Evolutionary conservation across 2,888 invertebrate species (phyloP), one percentile per base, ranked within the genome.

Genomic region (Serripes groenlandicus): DNA sequence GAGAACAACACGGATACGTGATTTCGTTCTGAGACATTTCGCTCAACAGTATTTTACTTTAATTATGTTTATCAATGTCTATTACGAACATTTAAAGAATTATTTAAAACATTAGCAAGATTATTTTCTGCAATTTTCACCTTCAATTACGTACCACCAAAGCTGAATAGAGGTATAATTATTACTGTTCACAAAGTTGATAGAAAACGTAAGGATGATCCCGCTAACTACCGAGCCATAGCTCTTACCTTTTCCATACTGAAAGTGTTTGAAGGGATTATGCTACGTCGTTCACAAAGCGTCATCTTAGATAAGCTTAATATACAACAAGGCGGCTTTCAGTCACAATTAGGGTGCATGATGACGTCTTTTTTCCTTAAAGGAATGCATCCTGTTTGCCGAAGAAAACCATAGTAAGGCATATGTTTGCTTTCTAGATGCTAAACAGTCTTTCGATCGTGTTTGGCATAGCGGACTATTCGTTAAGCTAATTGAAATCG

Each of bases 401-500:
- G 5, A 11, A 4, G 68, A 68, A 37, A 37, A 37, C 18, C 0
- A 11, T 7, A 37, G 37, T 28, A 9, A 23, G 9, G 3, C 56
- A 1, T 78, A 72, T 60, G 64, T 78, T 18, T 78, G 78, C 56
- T 78, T 62, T 32, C 35, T 78, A 0, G 78, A 78, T 42, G 72
- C 52, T 3, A 7, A 35, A 32, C 34, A 78, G 42, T 71, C 78
- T 1, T 77, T 77, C 54, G 77, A 77, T 37, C 18, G 62, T 21
- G 72, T 78, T 1, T 78, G 78, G 78, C 78, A 78, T 56, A 32
- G 62, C 7, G 70, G 71, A 5, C 77, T 77, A n/a, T 54, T 78
- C 18, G 64, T 54, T 37, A 77, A 77, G 26, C 56, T 77, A n/a
- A 28, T 23, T 37, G 49, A 69, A 3, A 26, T 9, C 30, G 58